A percentile compares a stretch with the other conserved stretches of the same genome.
These are phyloP conservation scores for Vulpes vulpes DNA, from an alignment of 2,113 vertebrate species.

Conservation along the genomic window DNA sequence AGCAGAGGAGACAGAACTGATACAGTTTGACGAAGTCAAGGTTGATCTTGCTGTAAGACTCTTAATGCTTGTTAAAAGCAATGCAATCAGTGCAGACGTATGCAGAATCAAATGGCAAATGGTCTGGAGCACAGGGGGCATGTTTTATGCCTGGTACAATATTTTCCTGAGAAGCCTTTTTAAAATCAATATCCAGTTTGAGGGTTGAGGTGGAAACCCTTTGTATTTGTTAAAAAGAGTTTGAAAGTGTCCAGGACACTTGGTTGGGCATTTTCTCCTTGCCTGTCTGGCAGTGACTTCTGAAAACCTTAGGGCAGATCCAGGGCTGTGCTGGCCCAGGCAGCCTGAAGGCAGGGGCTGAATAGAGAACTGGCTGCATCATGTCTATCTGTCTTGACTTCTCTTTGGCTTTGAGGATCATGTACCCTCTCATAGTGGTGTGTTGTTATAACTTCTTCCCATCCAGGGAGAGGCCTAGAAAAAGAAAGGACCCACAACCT, in stretches of 20 bases:
- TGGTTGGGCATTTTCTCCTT: not conserved
- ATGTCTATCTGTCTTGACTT: not conserved
- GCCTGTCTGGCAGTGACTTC: not conserved
- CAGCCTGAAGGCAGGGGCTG: not conserved
- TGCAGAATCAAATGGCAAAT: not conserved
- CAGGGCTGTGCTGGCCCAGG: no score
- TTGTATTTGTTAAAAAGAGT: slow-evolving; percentile 11
- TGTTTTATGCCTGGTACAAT: not conserved
- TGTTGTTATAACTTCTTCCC: not conserved
- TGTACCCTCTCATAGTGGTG: fast-evolving
- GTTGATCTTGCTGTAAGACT: not conserved
- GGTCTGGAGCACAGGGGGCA: not conserved
- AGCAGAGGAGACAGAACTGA: not conserved
- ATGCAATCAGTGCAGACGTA: not conserved
- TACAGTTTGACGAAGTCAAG: not conserved
- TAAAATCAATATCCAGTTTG: not conserved
- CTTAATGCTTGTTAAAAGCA: not conserved
- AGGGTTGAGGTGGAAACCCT: not conserved
- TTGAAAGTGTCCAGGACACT: not conserved
- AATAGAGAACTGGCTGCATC: not conserved
- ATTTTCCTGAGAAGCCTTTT: not conserved
- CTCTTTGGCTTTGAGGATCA: not conserved
- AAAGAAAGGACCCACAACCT: not conserved
- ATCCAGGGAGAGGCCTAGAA: not conserved
- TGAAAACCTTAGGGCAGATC: not conserved